Evolutionary conservation across 2,797 vertebrate genomes (phyloP).

Genomic region (Serranus cabrilla): DNA sequence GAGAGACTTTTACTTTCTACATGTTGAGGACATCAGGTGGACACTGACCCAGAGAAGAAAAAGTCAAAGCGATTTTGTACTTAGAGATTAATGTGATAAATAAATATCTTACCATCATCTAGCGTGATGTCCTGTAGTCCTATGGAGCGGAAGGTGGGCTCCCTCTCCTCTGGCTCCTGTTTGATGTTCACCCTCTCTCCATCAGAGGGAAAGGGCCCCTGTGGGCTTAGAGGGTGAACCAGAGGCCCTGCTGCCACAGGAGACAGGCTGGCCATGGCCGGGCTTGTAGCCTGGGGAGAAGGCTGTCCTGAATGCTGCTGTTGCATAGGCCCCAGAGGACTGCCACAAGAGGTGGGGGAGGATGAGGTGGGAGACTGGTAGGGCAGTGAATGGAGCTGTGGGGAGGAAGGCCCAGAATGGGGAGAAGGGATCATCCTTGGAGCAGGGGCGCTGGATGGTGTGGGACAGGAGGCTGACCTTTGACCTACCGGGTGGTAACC

Average conservation of each 20-base stretch:
- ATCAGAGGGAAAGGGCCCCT: constrained; percentile 89
- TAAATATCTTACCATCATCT: constrained; percentile 93
- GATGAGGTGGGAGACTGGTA: constrained; percentile 94
- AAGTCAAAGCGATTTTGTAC: background rate
- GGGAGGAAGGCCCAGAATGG: constrained; percentile 93
- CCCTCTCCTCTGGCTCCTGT: constrained; percentile 94
- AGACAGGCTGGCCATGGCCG: constrained; percentile 81
- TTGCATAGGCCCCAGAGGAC: constrained; percentile 86
- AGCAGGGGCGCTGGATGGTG: constrained; percentile 87
- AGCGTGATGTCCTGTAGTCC: constrained; percentile 99
- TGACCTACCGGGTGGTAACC: constrained; percentile 90
- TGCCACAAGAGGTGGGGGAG: constrained; percentile 86
- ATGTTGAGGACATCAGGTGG: background rate
- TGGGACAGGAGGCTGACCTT: constrained; percentile 90
- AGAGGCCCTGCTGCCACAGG: constrained; percentile 85
- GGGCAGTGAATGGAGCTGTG: constrained; percentile 93
- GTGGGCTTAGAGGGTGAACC: constrained; percentile 87
- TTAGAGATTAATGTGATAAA: constrained; percentile 7
- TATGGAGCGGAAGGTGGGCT: constrained; percentile 94
- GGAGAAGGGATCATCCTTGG: constrained; percentile 90
- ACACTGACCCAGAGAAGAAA: constrained; percentile 1
- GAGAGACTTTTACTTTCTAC: background rate
- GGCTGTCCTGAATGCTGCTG: constrained; percentile 86
- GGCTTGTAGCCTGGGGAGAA: constrained; percentile 81
- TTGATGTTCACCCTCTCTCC: constrained; percentile 91